Conservation (phyloP, 2,888 invertebrate genomes). For the Drosophila mimica region DNA sequence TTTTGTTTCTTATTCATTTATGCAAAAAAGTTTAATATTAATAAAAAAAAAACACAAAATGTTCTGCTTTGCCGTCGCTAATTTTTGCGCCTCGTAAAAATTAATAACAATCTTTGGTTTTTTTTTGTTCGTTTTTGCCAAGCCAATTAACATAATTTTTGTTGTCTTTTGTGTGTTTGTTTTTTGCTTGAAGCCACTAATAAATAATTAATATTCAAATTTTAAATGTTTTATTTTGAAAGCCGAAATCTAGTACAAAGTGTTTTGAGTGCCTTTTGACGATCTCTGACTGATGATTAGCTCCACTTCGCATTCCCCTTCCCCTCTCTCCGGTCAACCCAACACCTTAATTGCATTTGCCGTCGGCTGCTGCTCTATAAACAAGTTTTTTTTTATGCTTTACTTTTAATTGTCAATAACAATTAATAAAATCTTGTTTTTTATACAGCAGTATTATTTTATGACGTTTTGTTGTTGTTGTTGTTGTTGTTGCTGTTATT, state of each 20-base stretch:
- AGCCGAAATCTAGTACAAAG: constrained; percentile 18
- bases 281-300: constrained; percentile 37
- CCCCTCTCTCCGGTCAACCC: rapidly evolving
- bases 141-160: constrained; percentile 79
- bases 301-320: background rate
- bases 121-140: constrained; percentile 20
- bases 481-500: background rate
- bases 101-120: constrained; percentile 68
- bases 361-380: constrained; percentile 54
- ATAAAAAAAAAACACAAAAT: background rate
- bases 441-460: background rate
- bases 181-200: background rate
- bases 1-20: constrained; percentile 31
- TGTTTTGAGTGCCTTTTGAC: constrained; percentile 7
- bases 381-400: constrained; percentile 51
- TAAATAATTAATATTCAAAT: constrained; percentile 10
- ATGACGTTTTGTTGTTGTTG: background rate
- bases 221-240: background rate
- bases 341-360: constrained; percentile 55
- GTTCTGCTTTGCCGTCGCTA: constrained; percentile 62
- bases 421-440: constrained; percentile 48
- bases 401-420: constrained; percentile 61
- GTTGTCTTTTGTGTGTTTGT: constrained; percentile 42
- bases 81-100: constrained; percentile 76
- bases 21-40: constrained; percentile 42